Evolutionary conservation across 2,113 vertebrate species (phyloP).

Genomic region (Nanorana parkeri): DNA sequence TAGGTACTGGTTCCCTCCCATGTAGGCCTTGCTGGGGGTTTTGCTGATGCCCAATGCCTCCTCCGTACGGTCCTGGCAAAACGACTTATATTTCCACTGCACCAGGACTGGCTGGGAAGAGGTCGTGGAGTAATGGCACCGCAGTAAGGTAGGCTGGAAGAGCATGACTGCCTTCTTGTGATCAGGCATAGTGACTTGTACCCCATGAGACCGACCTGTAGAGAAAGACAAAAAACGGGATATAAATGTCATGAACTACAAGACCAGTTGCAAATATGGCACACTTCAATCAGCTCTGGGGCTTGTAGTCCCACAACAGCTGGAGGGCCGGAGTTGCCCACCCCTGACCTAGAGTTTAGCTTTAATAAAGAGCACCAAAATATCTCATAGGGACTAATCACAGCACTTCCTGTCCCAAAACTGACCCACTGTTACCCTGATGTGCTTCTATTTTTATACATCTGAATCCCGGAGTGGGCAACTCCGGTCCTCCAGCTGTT

Average conservation of each 20-base stretch:
- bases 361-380: too few species aligned
- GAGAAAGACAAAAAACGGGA: constrained; percentile 59
- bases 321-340: too few species aligned
- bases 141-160: constrained; percentile 92
- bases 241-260: neutral
- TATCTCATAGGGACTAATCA: too few species aligned
- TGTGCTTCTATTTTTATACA: too few species aligned
- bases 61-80: constrained; percentile 88
- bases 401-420: too few species aligned
- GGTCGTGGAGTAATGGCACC: constrained; percentile 89
- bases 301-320: too few species aligned
- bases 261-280: too few species aligned
- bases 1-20: constrained; percentile 84
- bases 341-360: too few species aligned
- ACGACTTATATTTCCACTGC: constrained; percentile 98
- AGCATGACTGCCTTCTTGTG: constrained; percentile 89
- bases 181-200: constrained; percentile 87
- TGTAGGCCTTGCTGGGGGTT: constrained; percentile 78
- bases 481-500: too few species aligned
- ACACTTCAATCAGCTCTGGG: too few species aligned
- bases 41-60: constrained; percentile 85
- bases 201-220: constrained; percentile 75
- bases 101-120: constrained; percentile 87
- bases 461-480: too few species aligned
- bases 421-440: too few species aligned